Conservation (phyloP, 2,797 vertebrate genomes). For the Buphagus erythrorhynchus region DNA sequence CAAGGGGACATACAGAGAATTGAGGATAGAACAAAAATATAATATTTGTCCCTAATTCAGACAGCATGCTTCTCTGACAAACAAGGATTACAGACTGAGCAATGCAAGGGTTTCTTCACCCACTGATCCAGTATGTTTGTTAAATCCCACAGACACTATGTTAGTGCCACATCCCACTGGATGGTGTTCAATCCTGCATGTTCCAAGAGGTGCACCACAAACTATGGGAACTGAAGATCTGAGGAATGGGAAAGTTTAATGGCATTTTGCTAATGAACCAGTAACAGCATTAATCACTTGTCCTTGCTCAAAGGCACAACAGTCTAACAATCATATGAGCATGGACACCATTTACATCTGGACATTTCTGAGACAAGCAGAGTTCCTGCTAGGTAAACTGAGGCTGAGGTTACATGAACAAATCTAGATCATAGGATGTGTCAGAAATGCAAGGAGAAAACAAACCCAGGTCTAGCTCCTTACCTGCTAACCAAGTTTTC, state of each 20-base stretch:
- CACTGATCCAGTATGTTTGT: background rate
- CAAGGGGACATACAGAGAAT: background rate
- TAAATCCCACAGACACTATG: background rate
- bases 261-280: background rate
- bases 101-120: background rate
- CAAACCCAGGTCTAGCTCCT: background rate
- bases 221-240: background rate
- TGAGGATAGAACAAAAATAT: background rate
- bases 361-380: background rate
- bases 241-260: background rate
- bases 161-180: background rate
- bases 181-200: background rate
- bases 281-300: background rate
- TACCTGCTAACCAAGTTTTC: background rate
- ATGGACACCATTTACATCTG: background rate
- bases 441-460: background rate
- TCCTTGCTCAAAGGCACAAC: background rate
- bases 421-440: background rate
- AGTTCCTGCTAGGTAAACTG: background rate
- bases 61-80: background rate
- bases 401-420: background rate
- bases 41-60: background rate
- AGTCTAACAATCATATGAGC: background rate
- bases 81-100: background rate
- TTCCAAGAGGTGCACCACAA: accelerated